Percentiles rank a stretch among this genome's conserved stretches.
Conservation (phyloP, 1,140 invertebrate genomes). For the Zaprionus gabonicus region DNA sequence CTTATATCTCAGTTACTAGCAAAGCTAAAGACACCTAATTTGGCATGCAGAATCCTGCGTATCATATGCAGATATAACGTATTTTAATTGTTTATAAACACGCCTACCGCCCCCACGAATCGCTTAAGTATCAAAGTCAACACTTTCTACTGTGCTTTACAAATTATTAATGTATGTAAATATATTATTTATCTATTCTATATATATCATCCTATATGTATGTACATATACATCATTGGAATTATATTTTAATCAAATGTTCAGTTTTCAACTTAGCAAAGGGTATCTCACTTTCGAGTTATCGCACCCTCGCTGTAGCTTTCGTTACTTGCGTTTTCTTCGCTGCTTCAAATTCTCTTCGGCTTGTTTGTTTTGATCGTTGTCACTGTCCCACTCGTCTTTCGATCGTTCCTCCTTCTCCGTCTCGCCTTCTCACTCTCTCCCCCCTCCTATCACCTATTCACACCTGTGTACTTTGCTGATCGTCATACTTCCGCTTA, state of each 20-base stretch:
- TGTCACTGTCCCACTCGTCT: slow-evolving; percentile 3
- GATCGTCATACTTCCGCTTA: slow-evolving; percentile 9
- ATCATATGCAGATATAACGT: neutral
- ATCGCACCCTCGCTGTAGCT: neutral
- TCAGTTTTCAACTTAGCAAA: neutral
- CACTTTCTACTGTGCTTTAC: too few relatives aligned
- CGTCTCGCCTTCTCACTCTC: too few relatives aligned
- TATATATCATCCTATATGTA: neutral
- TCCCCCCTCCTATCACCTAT: neutral
- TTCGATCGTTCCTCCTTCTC: neutral
- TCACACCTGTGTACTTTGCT: neutral
- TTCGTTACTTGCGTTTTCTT: neutral
- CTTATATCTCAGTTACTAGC: neutral
- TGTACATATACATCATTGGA: neutral
- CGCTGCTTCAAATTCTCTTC: slow-evolving; percentile 12
- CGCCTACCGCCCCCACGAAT: too few relatives aligned
- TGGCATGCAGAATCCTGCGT: neutral
- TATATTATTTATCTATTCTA: too few relatives aligned
- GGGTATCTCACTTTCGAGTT: neutral
- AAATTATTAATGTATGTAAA: too few relatives aligned
- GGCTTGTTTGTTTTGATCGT: slow-evolving; percentile 44
- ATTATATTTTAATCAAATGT: neutral
- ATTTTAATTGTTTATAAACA: too few relatives aligned
- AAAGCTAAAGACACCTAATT: neutral
- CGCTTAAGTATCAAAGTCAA: too few relatives aligned